A percentile compares a stretch with the other conserved stretches of the same genome.
phyloP scores from a whole-genome alignment of 2,797 vertebrate species.

The Sylvilagus floridanus region DNA sequence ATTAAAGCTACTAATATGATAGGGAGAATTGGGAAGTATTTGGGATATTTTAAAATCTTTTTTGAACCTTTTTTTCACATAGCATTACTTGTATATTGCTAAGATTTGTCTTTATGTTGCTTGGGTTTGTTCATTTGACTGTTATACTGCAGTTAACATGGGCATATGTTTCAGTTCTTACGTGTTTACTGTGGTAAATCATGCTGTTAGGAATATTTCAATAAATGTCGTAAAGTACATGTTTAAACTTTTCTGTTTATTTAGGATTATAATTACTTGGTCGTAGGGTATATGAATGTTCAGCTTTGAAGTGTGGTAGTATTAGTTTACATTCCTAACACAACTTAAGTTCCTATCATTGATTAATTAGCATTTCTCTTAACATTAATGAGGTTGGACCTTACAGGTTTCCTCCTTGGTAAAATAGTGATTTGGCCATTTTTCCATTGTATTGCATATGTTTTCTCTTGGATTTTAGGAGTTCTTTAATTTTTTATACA shows the following conservation, averaged over 20 bases:
- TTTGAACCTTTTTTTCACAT: background rate
- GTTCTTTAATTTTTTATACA: background rate
- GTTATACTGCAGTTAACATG: background rate
- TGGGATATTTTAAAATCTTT: constrained; percentile 27
- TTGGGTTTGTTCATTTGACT: background rate
- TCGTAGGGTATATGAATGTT: background rate
- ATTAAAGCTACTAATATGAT: background rate
- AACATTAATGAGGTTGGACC: background rate
- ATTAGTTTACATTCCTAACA: background rate
- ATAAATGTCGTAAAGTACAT: background rate
- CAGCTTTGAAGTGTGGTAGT: background rate
- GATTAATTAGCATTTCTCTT: constrained; percentile 38
- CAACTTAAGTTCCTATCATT: background rate
- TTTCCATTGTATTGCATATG: constrained; percentile 20
- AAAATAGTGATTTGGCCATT: constrained; percentile 21
- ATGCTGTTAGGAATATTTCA: background rate
- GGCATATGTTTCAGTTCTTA: background rate
- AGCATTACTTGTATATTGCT: background rate
- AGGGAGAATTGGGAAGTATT: background rate
- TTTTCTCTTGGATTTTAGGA: constrained; percentile 14
- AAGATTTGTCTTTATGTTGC: constrained; percentile 17
- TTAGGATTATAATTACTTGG: background rate
- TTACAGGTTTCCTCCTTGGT: background rate
- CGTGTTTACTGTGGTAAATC: background rate
- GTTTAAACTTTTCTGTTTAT: constrained; percentile 28